phyloP scores from a whole-genome alignment of 30 jellyfish, hydroid and myxozoan genomes.

The Euphysa ruthae region DNA sequence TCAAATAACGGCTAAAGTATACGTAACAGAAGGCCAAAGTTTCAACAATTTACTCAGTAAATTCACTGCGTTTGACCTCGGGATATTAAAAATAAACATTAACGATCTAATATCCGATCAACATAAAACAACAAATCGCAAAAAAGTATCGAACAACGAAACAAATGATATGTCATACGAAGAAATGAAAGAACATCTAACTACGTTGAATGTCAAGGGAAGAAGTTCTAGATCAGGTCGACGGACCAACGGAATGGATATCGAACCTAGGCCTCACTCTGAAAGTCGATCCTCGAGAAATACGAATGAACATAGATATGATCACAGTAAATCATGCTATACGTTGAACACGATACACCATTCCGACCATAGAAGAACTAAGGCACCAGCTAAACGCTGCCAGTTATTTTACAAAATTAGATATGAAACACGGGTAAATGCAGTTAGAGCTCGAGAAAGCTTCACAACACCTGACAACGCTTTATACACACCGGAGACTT shows the following conservation, averaged over 20 bases:
- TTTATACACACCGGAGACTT: conserved; percentile 17
- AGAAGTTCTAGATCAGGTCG: not conserved
- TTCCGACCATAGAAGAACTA: conserved; percentile 9
- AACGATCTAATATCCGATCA: no score
- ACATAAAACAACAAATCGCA: no score
- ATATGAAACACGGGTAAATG: conserved; percentile 2
- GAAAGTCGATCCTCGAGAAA: not conserved
- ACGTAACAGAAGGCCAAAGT: no score
- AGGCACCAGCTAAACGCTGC: conserved; percentile 22
- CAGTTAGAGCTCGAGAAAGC: not conserved
- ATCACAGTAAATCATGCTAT: conserved; percentile 17
- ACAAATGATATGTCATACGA: no score
- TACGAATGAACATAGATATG: conserved; percentile 19
- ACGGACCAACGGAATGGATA: not conserved
- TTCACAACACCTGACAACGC: conserved; percentile 10
- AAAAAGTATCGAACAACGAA: no score
- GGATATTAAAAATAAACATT: no score
- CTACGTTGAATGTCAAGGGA: no score
- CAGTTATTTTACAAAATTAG: not conserved
- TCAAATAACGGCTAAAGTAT: no score
- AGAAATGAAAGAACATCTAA: no score
- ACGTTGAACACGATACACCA: not conserved
- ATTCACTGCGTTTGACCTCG: no score
- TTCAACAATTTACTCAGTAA: no score
- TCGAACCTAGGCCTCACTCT: not conserved